Base-by-base conservation (phyloP, 2,113 vertebrate genomes). In the Heterotis niloticus region DNA sequence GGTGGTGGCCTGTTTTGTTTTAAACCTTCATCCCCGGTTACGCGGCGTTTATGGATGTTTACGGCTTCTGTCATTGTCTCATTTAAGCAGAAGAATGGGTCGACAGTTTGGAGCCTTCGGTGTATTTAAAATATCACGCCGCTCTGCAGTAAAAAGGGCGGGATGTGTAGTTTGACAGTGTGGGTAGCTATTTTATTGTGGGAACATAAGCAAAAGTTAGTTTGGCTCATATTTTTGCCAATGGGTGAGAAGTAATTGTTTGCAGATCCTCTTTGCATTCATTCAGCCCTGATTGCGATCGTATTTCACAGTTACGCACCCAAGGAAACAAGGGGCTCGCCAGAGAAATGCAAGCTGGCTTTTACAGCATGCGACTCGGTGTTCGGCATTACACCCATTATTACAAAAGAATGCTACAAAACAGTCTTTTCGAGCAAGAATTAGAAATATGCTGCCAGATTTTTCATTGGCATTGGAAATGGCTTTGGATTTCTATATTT, bases 181-280 rank as follows among this genome's bases (percentile, higher is more conserved):
- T 57, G 71, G 71, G 54, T 52, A 59, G 54, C 71, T 51, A 13
- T 59, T 74, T 59, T 74, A 74, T 51, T 59, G 71, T 59, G 71
- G 71, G 71, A 74, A 54, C 24, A 23, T n/a, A 59, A 24, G 71
- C 54, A 74, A 74, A 59, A 57, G 54, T 17, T 74, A 57, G 51
- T 72, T 23, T 51, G 51, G 71, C 71, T 59, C 57, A 57, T 74
- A 72, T 74, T 74, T 74, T 74, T 59, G 71, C 71, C 54, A 74
- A 52, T n/a, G 23, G 56, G 51, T 54, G 14, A 74, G 51, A 74
- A 74, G 57, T 74, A 74, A 74, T 74, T 74, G 71, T 74, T 74
- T 74, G 71, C 71, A 74, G 71, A 74, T 74, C 54, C 71, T 57
- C 70, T 24, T 26, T 51, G 69, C 23, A 51, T 72, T 72, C 23